phyloP scores from a whole-genome alignment of 53 echinoderm and acorn worm species.

The Astropecten irregularis region DNA sequence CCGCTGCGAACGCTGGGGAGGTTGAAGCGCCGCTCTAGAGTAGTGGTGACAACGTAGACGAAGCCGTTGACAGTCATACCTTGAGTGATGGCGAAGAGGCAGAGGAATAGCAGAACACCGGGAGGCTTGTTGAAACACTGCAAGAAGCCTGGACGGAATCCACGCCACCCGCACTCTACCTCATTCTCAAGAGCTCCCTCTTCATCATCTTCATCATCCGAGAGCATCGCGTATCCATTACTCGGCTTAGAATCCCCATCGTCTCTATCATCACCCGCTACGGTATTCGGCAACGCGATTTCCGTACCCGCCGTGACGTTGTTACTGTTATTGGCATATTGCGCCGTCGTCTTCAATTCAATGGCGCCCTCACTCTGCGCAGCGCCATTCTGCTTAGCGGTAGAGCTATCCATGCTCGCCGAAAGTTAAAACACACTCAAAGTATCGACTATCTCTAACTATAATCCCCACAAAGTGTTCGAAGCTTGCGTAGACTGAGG shows the following conservation, averaged over 20 bases:
- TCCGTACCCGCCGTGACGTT: slow-evolving; percentile 1
- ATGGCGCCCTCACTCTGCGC: background rate
- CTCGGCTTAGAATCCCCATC: background rate
- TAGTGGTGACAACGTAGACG: slow-evolving; percentile 89
- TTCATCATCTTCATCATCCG: slow-evolving; percentile 48
- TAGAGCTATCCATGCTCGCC: background rate
- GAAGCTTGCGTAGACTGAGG: too few relatives aligned
- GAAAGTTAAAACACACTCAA: background rate
- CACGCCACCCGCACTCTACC: slow-evolving; percentile 78
- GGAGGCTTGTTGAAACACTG: slow-evolving; percentile 71
- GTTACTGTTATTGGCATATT: slow-evolving; percentile 30
- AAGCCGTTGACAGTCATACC: slow-evolving; percentile 94
- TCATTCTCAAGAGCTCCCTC: slow-evolving; percentile 52
- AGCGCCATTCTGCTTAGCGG: slow-evolving; percentile 1
- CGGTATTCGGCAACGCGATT: background rate
- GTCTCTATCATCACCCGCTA: background rate
- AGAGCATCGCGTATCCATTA: slow-evolving; percentile 68
- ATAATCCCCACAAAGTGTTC: too few relatives aligned
- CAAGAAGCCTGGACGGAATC: slow-evolving; percentile 52
- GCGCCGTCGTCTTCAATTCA: background rate
- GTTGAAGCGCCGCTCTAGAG: slow-evolving; percentile 87
- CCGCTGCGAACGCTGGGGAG: slow-evolving; percentile 90
- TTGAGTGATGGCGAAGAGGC: slow-evolving; percentile 89
- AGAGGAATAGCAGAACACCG: slow-evolving; percentile 82
- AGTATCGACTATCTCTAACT: background rate